Evolutionary conservation across 1,140 invertebrate species (phyloP).

Genomic region (Tetramorium alpestre): DNA sequence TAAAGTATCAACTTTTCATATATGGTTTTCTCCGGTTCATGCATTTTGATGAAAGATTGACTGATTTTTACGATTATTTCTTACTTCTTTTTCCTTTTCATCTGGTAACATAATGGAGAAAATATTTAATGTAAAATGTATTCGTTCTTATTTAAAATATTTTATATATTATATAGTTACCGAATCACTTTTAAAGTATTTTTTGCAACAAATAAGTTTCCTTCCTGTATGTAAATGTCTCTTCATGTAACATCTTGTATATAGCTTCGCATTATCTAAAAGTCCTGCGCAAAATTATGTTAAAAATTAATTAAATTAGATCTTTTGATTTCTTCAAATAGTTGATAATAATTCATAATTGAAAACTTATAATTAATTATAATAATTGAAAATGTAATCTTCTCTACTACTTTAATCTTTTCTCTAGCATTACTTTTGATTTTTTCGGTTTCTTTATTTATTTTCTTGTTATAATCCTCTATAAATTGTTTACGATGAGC

Average conservation of each 20-base stretch:
- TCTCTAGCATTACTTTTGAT: slow-evolving; percentile 71
- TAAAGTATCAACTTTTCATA: background rate
- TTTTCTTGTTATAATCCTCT: slow-evolving; percentile 74
- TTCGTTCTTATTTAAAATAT: slow-evolving; percentile 24
- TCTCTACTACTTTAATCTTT: slow-evolving; percentile 7
- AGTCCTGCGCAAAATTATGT: slow-evolving; percentile 56
- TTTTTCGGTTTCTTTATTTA: slow-evolving; percentile 67
- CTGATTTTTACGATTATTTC: background rate
- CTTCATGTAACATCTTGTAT: slow-evolving; percentile 64
- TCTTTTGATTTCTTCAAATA: background rate
- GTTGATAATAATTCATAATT: background rate
- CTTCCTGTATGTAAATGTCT: slow-evolving; percentile 46
- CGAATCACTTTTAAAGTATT: slow-evolving; percentile 11
- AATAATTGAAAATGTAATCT: background rate
- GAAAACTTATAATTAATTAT: background rate
- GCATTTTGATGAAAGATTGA: background rate
- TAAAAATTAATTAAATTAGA: background rate
- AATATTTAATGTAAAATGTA: slow-evolving; percentile 25
- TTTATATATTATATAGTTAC: slow-evolving; percentile 29
- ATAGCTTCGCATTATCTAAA: slow-evolving; percentile 61
- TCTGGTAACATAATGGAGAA: background rate
- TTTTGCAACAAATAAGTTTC: slow-evolving; percentile 63
- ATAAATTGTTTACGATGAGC: slow-evolving; percentile 72
- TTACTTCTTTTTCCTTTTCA: background rate
- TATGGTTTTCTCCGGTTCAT: background rate